phyloP scores from a whole-genome alignment of 1,140 invertebrate genomes.

The Ceratitis capitata region DNA sequence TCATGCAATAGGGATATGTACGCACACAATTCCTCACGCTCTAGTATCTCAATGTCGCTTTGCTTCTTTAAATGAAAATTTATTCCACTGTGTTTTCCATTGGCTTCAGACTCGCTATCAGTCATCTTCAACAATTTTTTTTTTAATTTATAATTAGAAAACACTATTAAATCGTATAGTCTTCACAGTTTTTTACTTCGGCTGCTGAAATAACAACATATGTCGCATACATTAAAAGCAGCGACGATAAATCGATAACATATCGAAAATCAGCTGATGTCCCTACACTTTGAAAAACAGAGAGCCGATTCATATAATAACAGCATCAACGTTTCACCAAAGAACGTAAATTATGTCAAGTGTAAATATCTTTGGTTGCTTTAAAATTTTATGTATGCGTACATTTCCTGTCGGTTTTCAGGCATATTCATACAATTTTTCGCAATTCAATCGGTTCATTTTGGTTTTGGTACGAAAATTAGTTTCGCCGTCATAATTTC shows the following conservation, averaged over 20 bases:
- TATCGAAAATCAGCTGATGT: background rate
- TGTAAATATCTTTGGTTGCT: no score
- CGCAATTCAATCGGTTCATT: no score
- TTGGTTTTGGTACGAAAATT: no score
- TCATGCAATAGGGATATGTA: conserved; percentile 55
- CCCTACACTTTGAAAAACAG: background rate
- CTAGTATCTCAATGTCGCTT: background rate
- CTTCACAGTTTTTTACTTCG: background rate
- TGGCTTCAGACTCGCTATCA: conserved; percentile 35
- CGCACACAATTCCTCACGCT: conserved; percentile 44
- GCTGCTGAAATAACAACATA: background rate
- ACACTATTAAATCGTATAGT: background rate
- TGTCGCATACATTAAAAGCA: no score
- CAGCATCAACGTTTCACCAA: no score
- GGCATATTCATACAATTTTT: no score
- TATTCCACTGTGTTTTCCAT: background rate
- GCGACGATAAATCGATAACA: background rate
- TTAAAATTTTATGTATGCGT: no score
- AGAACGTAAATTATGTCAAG: no score
- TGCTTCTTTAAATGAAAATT: conserved; percentile 15
- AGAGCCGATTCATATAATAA: no score
- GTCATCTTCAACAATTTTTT: conserved; percentile 26
- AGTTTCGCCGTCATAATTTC: no score
- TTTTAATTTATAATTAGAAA: background rate
- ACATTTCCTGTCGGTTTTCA: no score